Conservation (phyloP, 2,113 vertebrate genomes). For the Aspiorhynchus laticeps region DNA sequence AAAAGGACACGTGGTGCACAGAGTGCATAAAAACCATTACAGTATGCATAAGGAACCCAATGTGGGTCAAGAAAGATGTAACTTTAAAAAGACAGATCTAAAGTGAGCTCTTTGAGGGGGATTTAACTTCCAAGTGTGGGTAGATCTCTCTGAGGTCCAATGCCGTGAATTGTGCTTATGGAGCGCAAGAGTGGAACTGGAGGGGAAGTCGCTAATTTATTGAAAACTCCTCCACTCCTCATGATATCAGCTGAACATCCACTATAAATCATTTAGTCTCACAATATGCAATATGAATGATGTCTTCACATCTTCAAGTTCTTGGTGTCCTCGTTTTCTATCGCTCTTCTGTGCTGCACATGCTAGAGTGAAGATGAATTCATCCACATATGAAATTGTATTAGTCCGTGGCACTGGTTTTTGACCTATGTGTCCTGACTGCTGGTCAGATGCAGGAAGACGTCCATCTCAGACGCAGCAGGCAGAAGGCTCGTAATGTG, state of each 20-base stretch:
- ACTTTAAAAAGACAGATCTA: background rate
- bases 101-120: background rate
- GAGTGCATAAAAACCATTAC: background rate
- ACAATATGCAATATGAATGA: constrained; percentile 31
- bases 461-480: constrained; percentile 18
- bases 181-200: background rate
- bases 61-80: background rate
- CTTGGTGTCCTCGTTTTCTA: constrained; percentile 12
- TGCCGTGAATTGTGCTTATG: background rate
- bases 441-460: constrained; percentile 39
- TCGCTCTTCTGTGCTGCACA: constrained; percentile 3
- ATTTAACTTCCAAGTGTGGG: background rate
- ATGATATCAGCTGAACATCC: background rate
- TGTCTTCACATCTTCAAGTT: background rate
- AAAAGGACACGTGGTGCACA: background rate
- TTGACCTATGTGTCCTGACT: constrained; percentile 51
- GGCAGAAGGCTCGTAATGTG: background rate
- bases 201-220: constrained; percentile 14
- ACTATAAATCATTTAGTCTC: constrained; percentile 40
- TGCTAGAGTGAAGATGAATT: constrained; percentile 40
- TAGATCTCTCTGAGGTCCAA: constrained; percentile 8
- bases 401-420: constrained; percentile 55
- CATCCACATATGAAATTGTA: constrained; percentile 63
- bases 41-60: background rate
- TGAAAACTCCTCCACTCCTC: constrained; percentile 18